Evolutionary conservation across 2,797 vertebrate genomes (phyloP).

Genomic region (Toxotes lorentzi): DNA sequence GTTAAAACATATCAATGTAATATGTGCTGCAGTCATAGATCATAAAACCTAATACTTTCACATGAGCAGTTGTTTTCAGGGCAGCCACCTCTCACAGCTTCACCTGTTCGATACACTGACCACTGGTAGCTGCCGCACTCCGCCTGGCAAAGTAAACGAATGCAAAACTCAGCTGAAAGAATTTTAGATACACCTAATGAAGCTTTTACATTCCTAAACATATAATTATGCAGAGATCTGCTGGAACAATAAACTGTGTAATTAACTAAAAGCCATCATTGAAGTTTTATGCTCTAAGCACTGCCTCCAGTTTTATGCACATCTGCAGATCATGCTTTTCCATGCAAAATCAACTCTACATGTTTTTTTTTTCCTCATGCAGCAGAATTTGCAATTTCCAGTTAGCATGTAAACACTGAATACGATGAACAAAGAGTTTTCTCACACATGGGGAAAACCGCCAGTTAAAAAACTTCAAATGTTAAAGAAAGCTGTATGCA

Average conservation of each 20-base stretch:
- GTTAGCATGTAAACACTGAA: neutral
- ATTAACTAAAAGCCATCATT: constrained; percentile 23
- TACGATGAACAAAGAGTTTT: neutral
- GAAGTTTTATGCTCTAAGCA: neutral
- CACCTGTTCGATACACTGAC: constrained; percentile 20
- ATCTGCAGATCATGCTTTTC: constrained; percentile 10
- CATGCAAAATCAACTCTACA: neutral
- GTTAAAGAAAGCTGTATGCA: neutral
- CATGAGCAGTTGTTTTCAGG: neutral
- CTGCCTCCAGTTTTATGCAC: neutral
- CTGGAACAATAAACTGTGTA: constrained; percentile 37
- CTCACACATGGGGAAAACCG: neutral
- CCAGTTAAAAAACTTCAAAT: neutral
- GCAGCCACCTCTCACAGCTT: constrained; percentile 1
- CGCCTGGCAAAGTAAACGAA: neutral
- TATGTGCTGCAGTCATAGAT: neutral
- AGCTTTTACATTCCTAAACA: constrained; percentile 21
- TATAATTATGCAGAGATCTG: constrained; percentile 6
- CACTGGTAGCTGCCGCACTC: neutral
- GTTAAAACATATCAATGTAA: neutral
- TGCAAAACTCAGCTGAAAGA: constrained; percentile 6
- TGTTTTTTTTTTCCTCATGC: neutral
- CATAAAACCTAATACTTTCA: neutral
- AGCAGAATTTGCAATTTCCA: neutral
- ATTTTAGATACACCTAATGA: neutral